These are phyloP conservation scores for Menidia menidia DNA, from an alignment of 2,797 vertebrate species.

Conservation along the genomic window DNA sequence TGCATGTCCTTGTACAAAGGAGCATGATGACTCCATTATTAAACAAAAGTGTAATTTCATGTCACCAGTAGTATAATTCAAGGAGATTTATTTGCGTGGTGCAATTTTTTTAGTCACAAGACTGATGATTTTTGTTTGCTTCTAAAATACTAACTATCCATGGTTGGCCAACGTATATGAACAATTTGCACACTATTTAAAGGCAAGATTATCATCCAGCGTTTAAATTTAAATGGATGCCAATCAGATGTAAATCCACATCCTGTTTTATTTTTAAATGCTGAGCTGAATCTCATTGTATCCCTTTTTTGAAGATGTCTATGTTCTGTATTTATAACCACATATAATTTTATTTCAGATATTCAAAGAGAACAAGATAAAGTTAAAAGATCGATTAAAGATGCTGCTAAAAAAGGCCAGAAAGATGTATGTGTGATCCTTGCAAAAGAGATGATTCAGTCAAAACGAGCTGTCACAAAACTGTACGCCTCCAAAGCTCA, in stretches of 20 bases:
- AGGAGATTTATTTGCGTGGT: neutral
- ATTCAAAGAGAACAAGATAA: constrained; percentile 98
- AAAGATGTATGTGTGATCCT: constrained; percentile 93
- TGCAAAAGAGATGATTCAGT: constrained; percentile 95
- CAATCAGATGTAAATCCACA: neutral
- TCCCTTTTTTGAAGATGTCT: neutral
- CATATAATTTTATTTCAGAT: constrained; percentile 78
- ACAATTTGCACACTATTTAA: neutral
- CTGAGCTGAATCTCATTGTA: neutral
- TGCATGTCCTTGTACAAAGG: neutral
- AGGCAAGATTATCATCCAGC: neutral
- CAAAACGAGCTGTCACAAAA: constrained; percentile 90
- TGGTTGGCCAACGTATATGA: neutral
- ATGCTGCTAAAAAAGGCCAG: constrained; percentile 95
- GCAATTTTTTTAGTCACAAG: neutral
- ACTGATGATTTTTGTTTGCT: no score
- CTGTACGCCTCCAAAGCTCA: constrained; percentile 96
- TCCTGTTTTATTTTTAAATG: neutral
- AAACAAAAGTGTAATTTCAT: neutral
- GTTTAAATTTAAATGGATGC: neutral
- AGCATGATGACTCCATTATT: neutral
- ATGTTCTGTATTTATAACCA: neutral
- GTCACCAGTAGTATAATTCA: neutral
- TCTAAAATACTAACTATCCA: no score
- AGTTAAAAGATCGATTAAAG: constrained; percentile 96